Evolutionary conservation across 2,888 invertebrate genomes (phyloP), one percentile per base, ranked within the genome.

Genomic region (Ryuthela nishihirai): DNA sequence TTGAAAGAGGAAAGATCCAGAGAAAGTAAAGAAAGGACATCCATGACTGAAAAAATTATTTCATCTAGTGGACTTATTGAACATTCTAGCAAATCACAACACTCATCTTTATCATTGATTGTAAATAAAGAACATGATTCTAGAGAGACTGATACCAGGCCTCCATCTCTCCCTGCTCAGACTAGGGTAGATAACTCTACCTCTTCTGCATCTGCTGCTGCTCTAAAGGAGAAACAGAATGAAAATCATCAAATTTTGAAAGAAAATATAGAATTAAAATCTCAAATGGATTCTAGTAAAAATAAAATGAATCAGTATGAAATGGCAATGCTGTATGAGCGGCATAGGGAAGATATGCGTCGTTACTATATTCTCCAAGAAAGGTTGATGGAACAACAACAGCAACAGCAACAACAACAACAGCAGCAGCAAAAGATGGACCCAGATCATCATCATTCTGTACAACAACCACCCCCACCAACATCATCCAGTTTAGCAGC

Each of bases 231-330:
- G 42, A 74, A 73, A 52, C 71, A 73, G 52, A 72, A 69, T 61
- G 75, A 75, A 64, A 75, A 72, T 43, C 73, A 72, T 52, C 73
- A 72, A 62, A 74, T 73, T 40, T 58, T 74, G 29, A 74, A 73
- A 58, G 74, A 74, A 65, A 74, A 72, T 60, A 71, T 74, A 47
- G 73, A 73, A 55, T 64, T 74, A 34, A 75, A 75, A 65, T 66
- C 70, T 45, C 73, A 74, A 65, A 74, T 74, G 73, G 72, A 72
- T 41, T 61, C 65, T 62, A 50, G 62, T 61, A 67, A 46, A 23
- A 38, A 35, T 36, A 64, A 65, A 40, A 45, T 54, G 29, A 65
- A 65, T 21, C 59, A 65, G 15, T 67, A 65, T 43, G 67, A 67
- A 47, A 54, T 65, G 44, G 56, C 64, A 6, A 54, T 62, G 47